phyloP scores from a whole-genome alignment of 2,797 vertebrate genomes.

The Gambusia yucatana region DNA sequence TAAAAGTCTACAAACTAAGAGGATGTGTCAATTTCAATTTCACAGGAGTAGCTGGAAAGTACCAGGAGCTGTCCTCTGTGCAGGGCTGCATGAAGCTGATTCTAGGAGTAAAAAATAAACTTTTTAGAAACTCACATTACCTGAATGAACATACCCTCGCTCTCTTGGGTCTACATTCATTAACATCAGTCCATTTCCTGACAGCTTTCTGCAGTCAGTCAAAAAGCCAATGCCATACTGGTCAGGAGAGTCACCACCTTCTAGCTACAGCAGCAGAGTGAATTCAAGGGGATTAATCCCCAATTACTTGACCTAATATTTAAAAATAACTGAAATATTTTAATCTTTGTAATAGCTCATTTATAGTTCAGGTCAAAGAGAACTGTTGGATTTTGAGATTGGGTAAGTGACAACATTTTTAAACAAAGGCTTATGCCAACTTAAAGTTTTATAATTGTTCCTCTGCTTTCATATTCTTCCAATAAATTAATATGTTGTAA shows the following conservation, averaged over 20 bases:
- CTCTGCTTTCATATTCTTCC: not conserved
- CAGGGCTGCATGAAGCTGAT: not conserved
- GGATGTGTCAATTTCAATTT: not conserved
- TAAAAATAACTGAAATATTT: not conserved
- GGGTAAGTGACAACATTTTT: slow-evolving; percentile 21
- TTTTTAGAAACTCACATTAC: not conserved
- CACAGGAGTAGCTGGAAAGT: not conserved
- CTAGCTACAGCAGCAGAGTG: not conserved
- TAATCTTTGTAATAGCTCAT: not conserved
- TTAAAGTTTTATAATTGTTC: slow-evolving; percentile 24
- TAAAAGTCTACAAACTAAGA: not conserved
- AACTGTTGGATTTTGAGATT: slow-evolving; percentile 24
- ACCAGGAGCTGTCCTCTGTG: not conserved
- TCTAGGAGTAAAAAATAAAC: not conserved
- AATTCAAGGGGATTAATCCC: not conserved
- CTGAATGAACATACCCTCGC: not conserved
- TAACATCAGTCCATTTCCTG: not conserved
- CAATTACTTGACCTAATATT: not conserved
- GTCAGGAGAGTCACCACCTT: not conserved
- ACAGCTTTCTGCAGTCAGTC: not conserved
- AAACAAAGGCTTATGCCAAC: not conserved
- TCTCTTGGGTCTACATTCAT: not conserved
- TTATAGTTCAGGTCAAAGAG: slow-evolving; percentile 29
- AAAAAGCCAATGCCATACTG: not conserved
- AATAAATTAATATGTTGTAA: not conserved